phyloP scores from a whole-genome alignment of 1,140 invertebrate genomes.

The Drosophila micromelanica region DNA sequence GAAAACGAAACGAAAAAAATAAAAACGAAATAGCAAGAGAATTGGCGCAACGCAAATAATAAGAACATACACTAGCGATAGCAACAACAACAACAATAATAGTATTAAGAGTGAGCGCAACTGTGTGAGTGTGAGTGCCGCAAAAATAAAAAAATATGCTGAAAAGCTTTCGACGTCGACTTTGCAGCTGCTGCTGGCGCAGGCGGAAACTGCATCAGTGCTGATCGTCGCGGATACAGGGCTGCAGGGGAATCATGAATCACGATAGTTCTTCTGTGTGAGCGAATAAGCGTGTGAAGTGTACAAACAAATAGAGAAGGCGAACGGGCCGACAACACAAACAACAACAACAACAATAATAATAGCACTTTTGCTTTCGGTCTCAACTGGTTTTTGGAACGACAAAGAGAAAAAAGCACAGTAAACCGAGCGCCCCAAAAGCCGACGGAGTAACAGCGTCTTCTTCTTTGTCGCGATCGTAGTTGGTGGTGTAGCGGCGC shows the following conservation, averaged over 20 bases:
- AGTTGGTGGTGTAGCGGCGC: conserved; percentile 55
- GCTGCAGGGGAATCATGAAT: conserved; percentile 63
- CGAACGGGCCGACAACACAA: conserved; percentile 44
- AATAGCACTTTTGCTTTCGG: conserved; percentile 83
- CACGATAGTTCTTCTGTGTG: conserved; percentile 68
- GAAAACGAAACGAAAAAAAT: conserved; percentile 35
- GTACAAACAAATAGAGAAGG: conserved; percentile 57
- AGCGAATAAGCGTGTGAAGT: conserved; percentile 51
- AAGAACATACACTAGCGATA: conserved; percentile 57
- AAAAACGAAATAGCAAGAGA: conserved; percentile 45
- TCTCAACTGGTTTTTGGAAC: conserved; percentile 76
- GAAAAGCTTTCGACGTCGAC: conserved; percentile 59
- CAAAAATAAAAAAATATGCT: conserved; percentile 55
- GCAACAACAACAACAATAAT: conserved; percentile 44
- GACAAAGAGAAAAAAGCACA: conserved; percentile 48
- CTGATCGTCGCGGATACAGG: conserved; percentile 40
- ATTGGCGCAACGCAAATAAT: conserved; percentile 53
- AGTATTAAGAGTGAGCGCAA: conserved; percentile 41
- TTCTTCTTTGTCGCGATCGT: conserved; percentile 60
- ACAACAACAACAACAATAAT: conserved; percentile 54
- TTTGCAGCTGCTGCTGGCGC: conserved; percentile 56
- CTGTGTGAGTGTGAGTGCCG: conserved; percentile 41
- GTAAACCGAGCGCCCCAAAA: conserved; percentile 41
- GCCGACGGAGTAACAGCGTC: conserved; percentile 18
- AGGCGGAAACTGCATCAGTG: conserved; percentile 69